Conservation (phyloP, 2,113 vertebrate genomes). For the Philantomba maxwellii region DNA sequence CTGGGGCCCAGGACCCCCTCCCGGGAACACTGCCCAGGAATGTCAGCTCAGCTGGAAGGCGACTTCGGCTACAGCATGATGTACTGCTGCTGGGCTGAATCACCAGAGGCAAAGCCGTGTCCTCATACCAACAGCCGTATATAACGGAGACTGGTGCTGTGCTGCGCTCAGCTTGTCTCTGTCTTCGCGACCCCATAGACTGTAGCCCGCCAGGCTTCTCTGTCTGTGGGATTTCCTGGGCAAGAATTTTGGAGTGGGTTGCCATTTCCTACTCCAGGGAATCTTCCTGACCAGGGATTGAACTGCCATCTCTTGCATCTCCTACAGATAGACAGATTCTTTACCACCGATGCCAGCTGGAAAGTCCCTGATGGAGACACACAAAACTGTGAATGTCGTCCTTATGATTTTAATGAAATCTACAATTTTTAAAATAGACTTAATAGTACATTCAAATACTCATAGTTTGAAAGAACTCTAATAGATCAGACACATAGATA, state of each 20-base stretch:
- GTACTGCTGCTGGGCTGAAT: too few relatives aligned
- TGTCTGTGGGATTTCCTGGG: background rate
- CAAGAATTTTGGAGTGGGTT: background rate
- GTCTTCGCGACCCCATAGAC: fast-evolving
- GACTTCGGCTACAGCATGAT: fast-evolving
- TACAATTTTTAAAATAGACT: background rate
- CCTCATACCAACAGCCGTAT: background rate
- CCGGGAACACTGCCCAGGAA: fast-evolving
- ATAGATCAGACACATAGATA: background rate
- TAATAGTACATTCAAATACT: background rate
- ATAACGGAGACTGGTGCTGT: background rate
- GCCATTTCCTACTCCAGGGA: background rate
- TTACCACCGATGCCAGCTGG: background rate
- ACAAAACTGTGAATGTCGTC: background rate
- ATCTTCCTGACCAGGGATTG: background rate
- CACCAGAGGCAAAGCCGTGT: too few relatives aligned
- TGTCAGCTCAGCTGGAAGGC: background rate
- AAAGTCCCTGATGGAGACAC: background rate
- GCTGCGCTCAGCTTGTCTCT: background rate
- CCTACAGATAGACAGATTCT: background rate
- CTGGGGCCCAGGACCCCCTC: fast-evolving
- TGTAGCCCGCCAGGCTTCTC: background rate
- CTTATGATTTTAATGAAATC: background rate
- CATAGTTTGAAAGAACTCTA: background rate
- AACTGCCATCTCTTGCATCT: background rate